Percentiles rank a stretch among this genome's conserved stretches.
Conservation (phyloP, 92 coral and sea anemone genomes). For the Epizoanthus ramosus region DNA sequence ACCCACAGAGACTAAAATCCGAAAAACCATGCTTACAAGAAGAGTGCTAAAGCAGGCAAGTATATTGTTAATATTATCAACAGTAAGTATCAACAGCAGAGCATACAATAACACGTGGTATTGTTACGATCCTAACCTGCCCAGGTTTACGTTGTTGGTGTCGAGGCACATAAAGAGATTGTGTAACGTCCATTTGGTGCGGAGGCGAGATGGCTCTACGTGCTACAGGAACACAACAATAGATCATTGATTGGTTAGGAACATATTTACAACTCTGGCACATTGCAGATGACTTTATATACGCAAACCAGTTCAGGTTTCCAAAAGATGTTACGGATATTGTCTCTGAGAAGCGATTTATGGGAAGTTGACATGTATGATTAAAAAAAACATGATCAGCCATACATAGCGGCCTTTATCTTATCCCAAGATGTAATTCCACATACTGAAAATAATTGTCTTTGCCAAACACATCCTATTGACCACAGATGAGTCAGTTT, state of each 20-base stretch:
- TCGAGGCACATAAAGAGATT: conserved; percentile 85
- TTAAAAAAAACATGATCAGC: no score
- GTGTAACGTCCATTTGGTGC: conserved; percentile 80
- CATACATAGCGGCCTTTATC: no score
- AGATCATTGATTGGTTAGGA: not conserved
- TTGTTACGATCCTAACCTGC: conserved; percentile 65
- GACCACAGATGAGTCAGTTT: no score
- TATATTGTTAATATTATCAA: no score
- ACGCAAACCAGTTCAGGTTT: not conserved
- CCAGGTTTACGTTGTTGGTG: conserved; percentile 73
- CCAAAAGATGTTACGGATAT: not conserved
- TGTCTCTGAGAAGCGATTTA: no score
- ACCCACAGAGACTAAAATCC: no score
- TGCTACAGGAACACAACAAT: conserved; percentile 55
- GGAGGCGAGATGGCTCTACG: conserved; percentile 82
- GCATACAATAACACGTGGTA: not conserved
- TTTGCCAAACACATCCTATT: no score
- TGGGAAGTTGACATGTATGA: not conserved
- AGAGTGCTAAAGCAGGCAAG: no score
- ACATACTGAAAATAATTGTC: no score
- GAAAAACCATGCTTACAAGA: no score
- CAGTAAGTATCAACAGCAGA: no score
- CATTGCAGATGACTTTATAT: not conserved
- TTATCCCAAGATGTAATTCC: no score
- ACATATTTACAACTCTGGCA: not conserved